Evolutionary conservation across 2,797 vertebrate species (phyloP).

Genomic region (Pseudochromis fuscus): DNA sequence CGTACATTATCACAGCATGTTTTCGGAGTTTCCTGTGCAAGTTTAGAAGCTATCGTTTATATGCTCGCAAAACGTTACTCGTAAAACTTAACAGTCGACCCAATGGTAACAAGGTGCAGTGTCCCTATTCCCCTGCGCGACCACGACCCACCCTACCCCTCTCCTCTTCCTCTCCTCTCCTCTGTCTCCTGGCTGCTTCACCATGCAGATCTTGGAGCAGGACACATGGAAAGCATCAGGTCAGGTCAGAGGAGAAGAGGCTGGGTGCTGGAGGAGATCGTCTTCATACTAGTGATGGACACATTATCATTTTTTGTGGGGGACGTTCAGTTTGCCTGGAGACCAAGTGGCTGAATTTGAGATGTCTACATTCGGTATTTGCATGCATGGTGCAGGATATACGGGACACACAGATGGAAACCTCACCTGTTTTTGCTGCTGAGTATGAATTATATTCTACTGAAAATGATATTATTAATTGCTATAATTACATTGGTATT

Average conservation of each 20-base stretch:
- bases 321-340: constrained; percentile 15
- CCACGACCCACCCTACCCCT: constrained; percentile 11
- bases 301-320: not conserved
- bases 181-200: constrained; percentile 62
- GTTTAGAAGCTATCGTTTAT: constrained; percentile 86
- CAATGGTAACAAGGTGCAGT: constrained; percentile 83
- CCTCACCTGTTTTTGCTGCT: not conserved
- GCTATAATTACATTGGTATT: not conserved
- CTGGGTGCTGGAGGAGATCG: constrained; percentile 26
- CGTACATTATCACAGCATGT: constrained; percentile 83
- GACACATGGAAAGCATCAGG: constrained; percentile 81
- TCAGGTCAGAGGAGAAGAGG: constrained; percentile 48
- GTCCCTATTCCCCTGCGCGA: constrained; percentile 36
- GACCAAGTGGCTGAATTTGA: not conserved
- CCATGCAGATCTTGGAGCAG: constrained; percentile 58
- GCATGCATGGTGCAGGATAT: constrained; percentile 7
- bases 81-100: constrained; percentile 87
- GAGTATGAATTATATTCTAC: constrained; percentile 1
- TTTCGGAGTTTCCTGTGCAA: constrained; percentile 81
- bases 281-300: not conserved
- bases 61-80: constrained; percentile 85
- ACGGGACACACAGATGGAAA: not conserved
- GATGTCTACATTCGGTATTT: not conserved
- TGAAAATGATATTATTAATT: not conserved
- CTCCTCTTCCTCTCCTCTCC: constrained; percentile 5